A percentile compares a stretch with the other conserved stretches of the same genome.
phyloP scores from a whole-genome alignment of 2,113 vertebrate genomes.

The Todiramphus chloris region DNA sequence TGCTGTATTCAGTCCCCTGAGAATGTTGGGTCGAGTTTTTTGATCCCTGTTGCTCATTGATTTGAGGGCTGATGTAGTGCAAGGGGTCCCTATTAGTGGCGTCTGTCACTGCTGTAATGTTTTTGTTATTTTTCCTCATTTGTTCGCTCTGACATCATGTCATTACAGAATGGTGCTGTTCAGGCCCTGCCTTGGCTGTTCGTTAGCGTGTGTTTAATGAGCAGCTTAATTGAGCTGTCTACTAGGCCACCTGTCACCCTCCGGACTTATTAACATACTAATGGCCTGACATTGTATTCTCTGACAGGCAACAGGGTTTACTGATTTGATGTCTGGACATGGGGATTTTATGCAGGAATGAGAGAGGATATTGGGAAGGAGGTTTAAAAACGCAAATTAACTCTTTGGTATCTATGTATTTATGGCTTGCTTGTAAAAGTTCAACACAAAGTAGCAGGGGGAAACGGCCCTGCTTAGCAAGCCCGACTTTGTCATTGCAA shows the following conservation, averaged over 20 bases:
- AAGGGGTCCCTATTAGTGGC: conserved; percentile 90
- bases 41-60: conserved; percentile 87
- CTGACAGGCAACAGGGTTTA: conserved; percentile 93
- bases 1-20: conserved; percentile 79
- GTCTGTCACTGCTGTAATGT: conserved; percentile 92
- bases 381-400: conserved; percentile 83
- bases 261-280: conserved; percentile 99
- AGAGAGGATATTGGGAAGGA: conserved; percentile 80
- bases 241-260: conserved; percentile 98
- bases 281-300: conserved; percentile 97
- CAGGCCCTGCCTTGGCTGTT: conserved; percentile 92
- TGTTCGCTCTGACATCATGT: conserved; percentile 98
- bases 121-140: conserved; percentile 93
- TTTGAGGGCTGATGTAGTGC: conserved; percentile 84
- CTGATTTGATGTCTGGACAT: conserved; percentile 87
- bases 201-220: conserved; percentile 99
- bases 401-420: conserved; percentile 82
- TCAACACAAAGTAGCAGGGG: conserved; percentile 48
- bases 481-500: conserved; percentile 36
- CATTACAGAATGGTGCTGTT: conserved; percentile 95
- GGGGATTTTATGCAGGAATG: conserved; percentile 85
- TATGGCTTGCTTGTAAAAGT: conserved; percentile 65
- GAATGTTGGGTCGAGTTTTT: conserved; percentile 86
- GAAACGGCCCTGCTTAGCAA: conserved; percentile 16
- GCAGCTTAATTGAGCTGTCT: conserved; percentile 99